Conservation (phyloP, 2,888 invertebrate species). For the Scrobipalpa atriplicella region DNA sequence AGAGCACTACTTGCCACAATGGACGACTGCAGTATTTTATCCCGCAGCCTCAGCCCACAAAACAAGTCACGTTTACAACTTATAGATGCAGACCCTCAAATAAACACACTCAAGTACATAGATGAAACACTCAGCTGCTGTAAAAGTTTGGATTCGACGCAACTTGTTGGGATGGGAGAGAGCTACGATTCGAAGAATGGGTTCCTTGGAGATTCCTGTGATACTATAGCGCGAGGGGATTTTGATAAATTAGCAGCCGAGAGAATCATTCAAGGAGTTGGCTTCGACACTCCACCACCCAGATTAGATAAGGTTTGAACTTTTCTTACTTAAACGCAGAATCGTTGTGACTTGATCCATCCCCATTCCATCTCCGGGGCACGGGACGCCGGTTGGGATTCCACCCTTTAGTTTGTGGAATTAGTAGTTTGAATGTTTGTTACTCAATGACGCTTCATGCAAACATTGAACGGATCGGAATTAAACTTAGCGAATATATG, state of each 20-base stretch:
- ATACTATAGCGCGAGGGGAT: constrained; percentile 74
- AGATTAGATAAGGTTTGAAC: constrained; percentile 62
- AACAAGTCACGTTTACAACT: constrained; percentile 70
- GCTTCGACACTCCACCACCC: constrained; percentile 70
- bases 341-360: no score
- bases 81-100: constrained; percentile 76
- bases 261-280: constrained; percentile 54
- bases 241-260: constrained; percentile 62
- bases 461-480: no score
- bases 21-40: constrained; percentile 78
- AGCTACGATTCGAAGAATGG: constrained; percentile 77
- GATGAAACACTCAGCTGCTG: constrained; percentile 82
- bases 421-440: no score
- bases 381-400: no score
- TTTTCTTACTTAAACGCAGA: not conserved
- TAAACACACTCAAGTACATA: constrained; percentile 84
- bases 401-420: no score
- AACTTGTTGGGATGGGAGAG: constrained; percentile 76
- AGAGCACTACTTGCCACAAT: constrained; percentile 79
- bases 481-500: no score
- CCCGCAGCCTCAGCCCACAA: constrained; percentile 74
- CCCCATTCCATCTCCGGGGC: no score
- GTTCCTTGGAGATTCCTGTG: constrained; percentile 73
- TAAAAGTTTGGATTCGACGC: constrained; percentile 76
- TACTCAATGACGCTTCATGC: no score